phyloP scores from a whole-genome alignment of 2,888 invertebrate genomes.

The Eristalis intricaria region DNA sequence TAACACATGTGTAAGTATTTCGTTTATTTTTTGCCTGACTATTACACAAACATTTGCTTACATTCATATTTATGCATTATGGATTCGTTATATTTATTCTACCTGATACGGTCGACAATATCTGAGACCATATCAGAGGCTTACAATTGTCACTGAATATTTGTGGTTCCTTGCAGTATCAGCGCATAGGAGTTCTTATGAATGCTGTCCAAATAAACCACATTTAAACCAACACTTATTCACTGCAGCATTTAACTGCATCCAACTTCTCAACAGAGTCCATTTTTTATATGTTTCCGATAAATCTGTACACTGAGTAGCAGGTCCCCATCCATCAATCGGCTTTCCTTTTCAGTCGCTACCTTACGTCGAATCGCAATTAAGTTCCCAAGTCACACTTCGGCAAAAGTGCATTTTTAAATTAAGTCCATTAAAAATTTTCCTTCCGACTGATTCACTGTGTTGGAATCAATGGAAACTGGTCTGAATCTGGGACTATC shows the following conservation, averaged over 20 bases:
- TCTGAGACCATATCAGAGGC: too few species aligned
- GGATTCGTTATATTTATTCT: too few species aligned
- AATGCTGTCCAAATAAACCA: too few species aligned
- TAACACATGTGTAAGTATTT: too few species aligned
- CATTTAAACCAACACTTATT: constrained; percentile 25
- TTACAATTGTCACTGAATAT: too few species aligned
- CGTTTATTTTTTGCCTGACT: too few species aligned
- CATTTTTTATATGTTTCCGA: constrained; percentile 33
- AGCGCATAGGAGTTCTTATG: too few species aligned
- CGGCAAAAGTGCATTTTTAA: constrained; percentile 67
- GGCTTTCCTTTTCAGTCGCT: constrained; percentile 59
- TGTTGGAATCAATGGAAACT: neutral
- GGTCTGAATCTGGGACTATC: neutral
- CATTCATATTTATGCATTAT: too few species aligned
- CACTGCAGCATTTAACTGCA: constrained; percentile 23
- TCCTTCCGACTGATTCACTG: constrained; percentile 60
- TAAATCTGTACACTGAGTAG: constrained; percentile 29
- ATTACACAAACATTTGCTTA: too few species aligned
- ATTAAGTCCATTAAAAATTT: constrained; percentile 72
- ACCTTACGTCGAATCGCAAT: constrained; percentile 67
- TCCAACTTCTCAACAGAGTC: constrained; percentile 24
- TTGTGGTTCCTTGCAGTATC: too few species aligned
- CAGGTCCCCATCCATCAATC: constrained; percentile 57
- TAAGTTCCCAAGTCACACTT: constrained; percentile 71
- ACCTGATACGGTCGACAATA: too few species aligned